These are phyloP conservation scores for Conus ventricosus DNA, from an alignment of 1,140 invertebrate species.

Conservation along the genomic window DNA sequence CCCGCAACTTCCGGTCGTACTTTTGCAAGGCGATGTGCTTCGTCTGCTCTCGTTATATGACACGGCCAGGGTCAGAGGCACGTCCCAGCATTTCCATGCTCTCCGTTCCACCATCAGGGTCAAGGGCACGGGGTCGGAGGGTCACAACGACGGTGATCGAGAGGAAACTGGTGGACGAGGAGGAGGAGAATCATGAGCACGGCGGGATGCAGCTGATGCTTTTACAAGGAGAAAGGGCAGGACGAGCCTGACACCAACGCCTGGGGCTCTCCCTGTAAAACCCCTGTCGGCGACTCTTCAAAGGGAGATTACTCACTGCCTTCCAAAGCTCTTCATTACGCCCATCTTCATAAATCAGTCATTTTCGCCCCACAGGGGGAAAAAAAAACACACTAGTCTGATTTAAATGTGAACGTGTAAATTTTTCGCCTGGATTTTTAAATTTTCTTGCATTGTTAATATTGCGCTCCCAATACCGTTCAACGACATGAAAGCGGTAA, in stretches of 20 bases:
- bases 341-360: too few relatives aligned
- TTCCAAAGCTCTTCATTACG: too few relatives aligned
- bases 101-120: neutral
- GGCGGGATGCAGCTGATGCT: neutral
- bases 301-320: neutral
- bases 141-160: neutral
- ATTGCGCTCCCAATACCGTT: too few relatives aligned
- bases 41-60: neutral
- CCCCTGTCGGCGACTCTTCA: neutral
- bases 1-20: conserved; percentile 31
- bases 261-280: neutral
- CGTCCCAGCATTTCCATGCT: neutral
- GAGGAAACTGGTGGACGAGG: neutral
- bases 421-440: too few relatives aligned
- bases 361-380: too few relatives aligned
- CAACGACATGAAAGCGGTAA: too few relatives aligned
- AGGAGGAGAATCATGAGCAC: neutral
- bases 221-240: neutral
- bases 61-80: neutral
- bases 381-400: too few relatives aligned
- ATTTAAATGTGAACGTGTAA: too few relatives aligned
- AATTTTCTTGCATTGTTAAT: too few relatives aligned
- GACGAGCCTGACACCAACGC: neutral
- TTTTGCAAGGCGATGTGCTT: conserved; percentile 27
- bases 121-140: neutral